Percentiles rank a stretch among this genome's conserved stretches.
Evolutionary conservation across 2,888 invertebrate species (phyloP).

Genomic region (Limnephilus auricula): DNA sequence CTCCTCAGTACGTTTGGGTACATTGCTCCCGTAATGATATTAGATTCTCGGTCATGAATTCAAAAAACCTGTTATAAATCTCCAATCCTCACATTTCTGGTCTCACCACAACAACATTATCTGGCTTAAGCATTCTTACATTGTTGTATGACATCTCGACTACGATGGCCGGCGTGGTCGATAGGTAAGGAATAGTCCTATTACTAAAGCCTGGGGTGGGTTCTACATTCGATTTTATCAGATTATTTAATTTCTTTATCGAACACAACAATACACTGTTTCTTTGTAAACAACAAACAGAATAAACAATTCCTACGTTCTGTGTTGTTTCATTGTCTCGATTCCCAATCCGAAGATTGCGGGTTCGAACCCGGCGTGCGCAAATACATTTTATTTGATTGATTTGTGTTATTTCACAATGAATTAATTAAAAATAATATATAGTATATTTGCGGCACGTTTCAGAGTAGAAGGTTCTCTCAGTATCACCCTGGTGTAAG

Average conservation of each 20-base stretch:
- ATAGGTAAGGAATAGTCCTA: neutral
- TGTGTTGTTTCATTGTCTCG: neutral
- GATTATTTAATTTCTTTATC: neutral
- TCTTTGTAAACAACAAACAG: neutral
- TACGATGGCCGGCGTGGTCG: too few relatives aligned
- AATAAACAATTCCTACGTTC: neutral
- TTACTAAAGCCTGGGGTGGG: neutral
- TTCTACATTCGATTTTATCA: neutral
- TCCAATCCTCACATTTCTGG: neutral
- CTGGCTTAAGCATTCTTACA: neutral
- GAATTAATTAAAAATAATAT: too few relatives aligned
- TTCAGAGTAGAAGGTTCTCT: too few relatives aligned
- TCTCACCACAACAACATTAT: neutral
- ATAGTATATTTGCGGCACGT: too few relatives aligned
- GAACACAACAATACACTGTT: neutral
- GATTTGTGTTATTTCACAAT: too few relatives aligned
- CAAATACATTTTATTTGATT: too few relatives aligned
- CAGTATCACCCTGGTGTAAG: too few relatives aligned
- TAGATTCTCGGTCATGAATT: neutral
- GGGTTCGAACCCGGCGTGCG: too few relatives aligned
- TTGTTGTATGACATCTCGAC: neutral
- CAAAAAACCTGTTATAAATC: neutral
- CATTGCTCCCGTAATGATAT: neutral
- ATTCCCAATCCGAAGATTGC: too few relatives aligned
- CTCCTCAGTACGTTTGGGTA: neutral